These are phyloP conservation scores for Salminus brasiliensis DNA, from an alignment of 2,113 vertebrate species.

Conservation along the genomic window DNA sequence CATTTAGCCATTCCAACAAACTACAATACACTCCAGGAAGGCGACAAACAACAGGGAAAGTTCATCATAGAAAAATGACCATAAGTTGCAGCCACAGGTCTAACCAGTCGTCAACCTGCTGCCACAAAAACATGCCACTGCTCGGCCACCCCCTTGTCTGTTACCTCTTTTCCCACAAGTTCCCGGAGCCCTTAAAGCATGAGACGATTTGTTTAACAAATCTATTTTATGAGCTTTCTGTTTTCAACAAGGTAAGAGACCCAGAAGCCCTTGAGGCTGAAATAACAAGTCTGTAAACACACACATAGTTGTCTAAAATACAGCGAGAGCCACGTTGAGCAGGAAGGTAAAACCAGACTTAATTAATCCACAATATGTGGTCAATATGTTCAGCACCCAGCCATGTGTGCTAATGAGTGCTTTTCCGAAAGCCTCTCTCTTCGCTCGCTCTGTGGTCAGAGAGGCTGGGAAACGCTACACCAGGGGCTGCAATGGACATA, in stretches of 20 bases:
- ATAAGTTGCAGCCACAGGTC: no score
- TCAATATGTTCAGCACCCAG: background rate
- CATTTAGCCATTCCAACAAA: no score
- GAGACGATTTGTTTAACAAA: background rate
- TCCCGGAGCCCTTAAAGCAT: background rate
- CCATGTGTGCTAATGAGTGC: background rate
- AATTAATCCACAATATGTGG: conserved; percentile 11
- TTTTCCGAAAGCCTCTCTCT: background rate
- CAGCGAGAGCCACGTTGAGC: background rate
- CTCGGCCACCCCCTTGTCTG: background rate
- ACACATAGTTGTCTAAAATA: background rate
- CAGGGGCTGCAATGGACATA: conserved; percentile 45
- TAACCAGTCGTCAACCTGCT: no score
- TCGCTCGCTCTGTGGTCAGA: conserved; percentile 36
- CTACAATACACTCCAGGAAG: no score
- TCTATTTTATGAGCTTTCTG: background rate
- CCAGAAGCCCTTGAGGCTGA: background rate
- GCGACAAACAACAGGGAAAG: no score
- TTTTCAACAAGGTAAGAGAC: background rate
- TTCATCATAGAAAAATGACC: no score
- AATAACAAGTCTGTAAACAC: background rate
- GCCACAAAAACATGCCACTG: background rate
- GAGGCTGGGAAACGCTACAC: conserved; percentile 52
- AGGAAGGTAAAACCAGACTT: background rate
- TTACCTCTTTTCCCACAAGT: background rate